These are phyloP conservation scores for Dermatophagoides farinae DNA, from an alignment of 1,140 invertebrate species.

Conservation along the genomic window DNA sequence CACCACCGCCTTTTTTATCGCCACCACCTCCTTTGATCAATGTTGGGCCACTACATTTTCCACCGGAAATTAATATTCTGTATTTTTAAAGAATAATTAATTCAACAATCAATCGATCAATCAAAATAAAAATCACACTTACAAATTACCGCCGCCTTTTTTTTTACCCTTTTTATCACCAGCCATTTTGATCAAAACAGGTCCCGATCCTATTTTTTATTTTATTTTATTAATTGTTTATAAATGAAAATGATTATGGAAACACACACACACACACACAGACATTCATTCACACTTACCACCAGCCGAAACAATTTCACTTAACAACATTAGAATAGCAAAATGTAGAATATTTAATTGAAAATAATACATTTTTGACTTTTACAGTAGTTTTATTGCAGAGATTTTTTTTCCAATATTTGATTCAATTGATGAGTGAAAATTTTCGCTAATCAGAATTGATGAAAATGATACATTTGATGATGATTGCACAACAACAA, in stretches of 20 bases:
- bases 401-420: no score
- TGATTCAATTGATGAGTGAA: no score
- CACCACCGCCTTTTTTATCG: neutral
- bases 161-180: neutral
- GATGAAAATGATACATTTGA: no score
- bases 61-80: constrained; percentile 1
- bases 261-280: neutral
- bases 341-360: no score
- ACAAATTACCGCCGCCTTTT: neutral
- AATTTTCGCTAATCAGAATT: no score
- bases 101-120: neutral
- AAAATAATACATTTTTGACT: no score
- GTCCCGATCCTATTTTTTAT: neutral
- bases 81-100: neutral
- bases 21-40: constrained; percentile 6
- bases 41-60: constrained; percentile 4
- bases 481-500: no score
- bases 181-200: constrained; percentile 1
- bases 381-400: no score
- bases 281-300: neutral
- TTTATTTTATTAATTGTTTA: neutral
- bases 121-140: neutral
- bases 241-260: neutral
- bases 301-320: neutral
- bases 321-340: neutral